phyloP scores from a whole-genome alignment of 2,113 vertebrate species.

The Agapornis roseicollis region DNA sequence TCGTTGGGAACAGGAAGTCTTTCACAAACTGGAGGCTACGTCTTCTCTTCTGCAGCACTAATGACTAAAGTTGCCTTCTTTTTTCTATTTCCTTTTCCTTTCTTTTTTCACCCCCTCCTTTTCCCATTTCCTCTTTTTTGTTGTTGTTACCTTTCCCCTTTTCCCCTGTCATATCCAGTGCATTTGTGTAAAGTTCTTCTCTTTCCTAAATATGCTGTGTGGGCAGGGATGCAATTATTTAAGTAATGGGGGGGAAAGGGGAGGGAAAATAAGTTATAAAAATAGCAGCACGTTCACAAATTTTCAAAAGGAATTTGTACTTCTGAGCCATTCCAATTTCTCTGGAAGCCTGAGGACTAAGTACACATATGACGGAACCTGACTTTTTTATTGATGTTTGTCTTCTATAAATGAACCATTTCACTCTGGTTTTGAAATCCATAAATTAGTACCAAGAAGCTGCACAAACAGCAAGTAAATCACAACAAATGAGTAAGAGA shows the following conservation, averaged over 20 bases:
- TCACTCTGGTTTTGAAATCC: not conserved
- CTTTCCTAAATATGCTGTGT: conserved; percentile 2
- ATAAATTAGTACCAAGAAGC: not conserved
- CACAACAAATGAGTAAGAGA: not conserved
- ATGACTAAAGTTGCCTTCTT: not conserved
- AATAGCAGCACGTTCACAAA: not conserved
- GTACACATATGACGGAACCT: not conserved
- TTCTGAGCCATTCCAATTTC: conserved; percentile 15
- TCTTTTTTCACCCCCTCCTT: not conserved
- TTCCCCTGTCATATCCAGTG: not conserved
- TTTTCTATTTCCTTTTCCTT: not conserved
- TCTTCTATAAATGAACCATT: not conserved
- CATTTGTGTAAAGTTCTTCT: not conserved
- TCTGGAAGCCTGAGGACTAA: not conserved
- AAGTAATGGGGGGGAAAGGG: not conserved
- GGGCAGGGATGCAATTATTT: not conserved
- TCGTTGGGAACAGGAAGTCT: not conserved
- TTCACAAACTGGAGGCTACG: not conserved
- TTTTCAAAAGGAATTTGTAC: not conserved
- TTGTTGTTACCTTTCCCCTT: not conserved
- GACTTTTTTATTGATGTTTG: not conserved
- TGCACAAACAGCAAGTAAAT: not conserved
- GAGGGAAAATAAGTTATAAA: not conserved
- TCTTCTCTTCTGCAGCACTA: not conserved
- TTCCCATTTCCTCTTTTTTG: not conserved